Conservation (phyloP, 2,888 invertebrate species). For the Prosopocoilus inquinatus region DNA sequence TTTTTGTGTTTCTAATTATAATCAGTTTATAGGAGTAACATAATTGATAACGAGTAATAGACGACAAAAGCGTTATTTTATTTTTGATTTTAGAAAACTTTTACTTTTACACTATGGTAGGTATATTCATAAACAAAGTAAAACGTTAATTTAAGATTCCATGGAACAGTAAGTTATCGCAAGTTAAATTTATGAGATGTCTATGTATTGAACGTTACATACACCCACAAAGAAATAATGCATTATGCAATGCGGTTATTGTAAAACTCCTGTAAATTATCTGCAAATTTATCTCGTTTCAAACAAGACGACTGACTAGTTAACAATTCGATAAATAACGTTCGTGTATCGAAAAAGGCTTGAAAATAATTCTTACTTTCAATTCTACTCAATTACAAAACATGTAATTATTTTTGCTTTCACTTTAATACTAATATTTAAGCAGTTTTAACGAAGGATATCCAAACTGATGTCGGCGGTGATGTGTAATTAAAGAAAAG, state of each 20-base stretch:
- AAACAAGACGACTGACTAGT: neutral
- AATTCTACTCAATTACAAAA: constrained; percentile 11
- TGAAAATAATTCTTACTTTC: constrained; percentile 3
- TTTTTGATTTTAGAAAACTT: too few species aligned
- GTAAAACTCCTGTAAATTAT: neutral
- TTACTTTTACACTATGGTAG: too few species aligned
- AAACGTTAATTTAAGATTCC: too few species aligned
- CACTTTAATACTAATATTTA: constrained; percentile 12
- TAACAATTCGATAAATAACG: constrained; percentile 2
- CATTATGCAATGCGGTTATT: neutral
- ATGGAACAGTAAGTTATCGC: too few species aligned
- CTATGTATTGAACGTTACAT: too few species aligned
- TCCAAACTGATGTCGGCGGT: neutral
- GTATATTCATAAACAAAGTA: too few species aligned
- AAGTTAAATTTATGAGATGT: too few species aligned
- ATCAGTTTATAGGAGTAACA: too few species aligned
- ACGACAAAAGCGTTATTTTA: too few species aligned
- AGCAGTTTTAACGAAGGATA: constrained; percentile 12
- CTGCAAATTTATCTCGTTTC: neutral
- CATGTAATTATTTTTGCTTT: constrained; percentile 11
- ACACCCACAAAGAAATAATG: neutral
- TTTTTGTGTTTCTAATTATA: too few species aligned
- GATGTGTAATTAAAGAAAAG: too few species aligned
- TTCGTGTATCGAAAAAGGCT: neutral
- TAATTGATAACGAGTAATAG: too few species aligned